Base-by-base conservation (phyloP, 2,797 vertebrate species). In the Gadopsis bispinosus region DNA sequence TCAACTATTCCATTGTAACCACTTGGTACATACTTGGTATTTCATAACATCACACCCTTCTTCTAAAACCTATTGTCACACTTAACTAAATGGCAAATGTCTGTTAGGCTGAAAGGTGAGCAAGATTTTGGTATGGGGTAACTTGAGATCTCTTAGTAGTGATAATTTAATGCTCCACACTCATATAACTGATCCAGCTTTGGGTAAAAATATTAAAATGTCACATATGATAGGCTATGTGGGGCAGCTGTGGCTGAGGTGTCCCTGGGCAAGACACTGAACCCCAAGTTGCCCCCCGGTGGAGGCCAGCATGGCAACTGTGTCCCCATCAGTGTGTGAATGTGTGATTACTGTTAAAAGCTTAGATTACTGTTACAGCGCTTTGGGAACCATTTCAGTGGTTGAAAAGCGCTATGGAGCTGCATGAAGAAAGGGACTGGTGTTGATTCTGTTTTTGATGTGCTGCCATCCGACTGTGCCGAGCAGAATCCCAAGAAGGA, bases 381-480 rank as follows among this genome's bases (percentile, higher is more conserved):
- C 26, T 26, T 26, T 26, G 26, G 26, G 26, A 26, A 26, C 26
- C 26, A 26, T 26, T 26, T 26, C 26, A 26, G 26, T 26, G 26
- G 26, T 26, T 26, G 26, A 26, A 26, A 26, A 26, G 26, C 26
- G 26, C 26, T 26, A 26, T 26, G 26, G 2, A 26, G 26, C 26
- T 26, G 26, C 26, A 50, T 26, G 65, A 78, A 59, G 74, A 81
- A 67, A 79, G 66, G 68, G 29, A 13, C 14, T 33, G 65, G 7
- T 50, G 69, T 51, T 70, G 58, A 73, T 73, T 85, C 75, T 50
- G 67, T 71, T 83, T 86, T 83, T 87, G 80, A 86, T 77, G 75
- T 78, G 60, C 75, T 79, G 81, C 73, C 79, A 79, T 81, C 80
- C 54, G 50, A 69, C 74, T 63, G 79, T 71, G 81, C 50, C 0